Percentiles rank a stretch among this genome's conserved stretches.
These are phyloP conservation scores for Anguilla megastoma DNA, from an alignment of 2,797 vertebrate genomes.

Conservation along the genomic window DNA sequence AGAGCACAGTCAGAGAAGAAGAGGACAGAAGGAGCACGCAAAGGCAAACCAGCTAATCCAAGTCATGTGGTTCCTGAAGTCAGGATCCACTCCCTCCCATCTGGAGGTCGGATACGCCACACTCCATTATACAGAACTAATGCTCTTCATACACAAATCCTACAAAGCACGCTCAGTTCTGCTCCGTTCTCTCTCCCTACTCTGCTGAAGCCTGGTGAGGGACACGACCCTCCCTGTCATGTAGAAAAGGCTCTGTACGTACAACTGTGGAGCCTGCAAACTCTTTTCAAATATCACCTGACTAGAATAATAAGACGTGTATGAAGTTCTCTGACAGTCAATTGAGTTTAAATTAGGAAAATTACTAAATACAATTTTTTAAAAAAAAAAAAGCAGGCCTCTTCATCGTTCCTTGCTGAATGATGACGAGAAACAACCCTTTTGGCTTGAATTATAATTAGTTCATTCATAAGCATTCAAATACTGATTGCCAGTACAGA, in stretches of 20 bases:
- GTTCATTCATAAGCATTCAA: background rate
- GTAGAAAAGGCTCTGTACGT: background rate
- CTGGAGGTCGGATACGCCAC: conserved; percentile 16
- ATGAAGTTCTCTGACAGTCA: background rate
- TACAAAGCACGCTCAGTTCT: background rate
- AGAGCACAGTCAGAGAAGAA: background rate
- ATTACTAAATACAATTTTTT: background rate
- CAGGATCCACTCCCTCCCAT: conserved; percentile 28
- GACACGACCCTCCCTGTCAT: background rate
- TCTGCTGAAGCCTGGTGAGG: background rate
- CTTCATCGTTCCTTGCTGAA: no score
- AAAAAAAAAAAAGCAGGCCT: no score
- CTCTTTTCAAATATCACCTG: background rate
- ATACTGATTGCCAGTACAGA: background rate
- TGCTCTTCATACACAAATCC: background rate
- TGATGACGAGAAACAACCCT: no score
- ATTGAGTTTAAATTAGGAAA: background rate
- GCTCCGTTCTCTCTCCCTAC: background rate
- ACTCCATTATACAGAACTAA: conserved; percentile 1
- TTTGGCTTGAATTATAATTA: background rate
- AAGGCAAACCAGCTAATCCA: conserved; percentile 53
- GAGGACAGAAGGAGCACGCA: background rate
- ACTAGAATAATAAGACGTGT: background rate
- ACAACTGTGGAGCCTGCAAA: background rate
- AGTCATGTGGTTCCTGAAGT: conserved; percentile 53